Percentiles rank a stretch among this genome's conserved stretches.
Conservation (phyloP, 2,888 invertebrate genomes). For the Drosophila birchii region DNA sequence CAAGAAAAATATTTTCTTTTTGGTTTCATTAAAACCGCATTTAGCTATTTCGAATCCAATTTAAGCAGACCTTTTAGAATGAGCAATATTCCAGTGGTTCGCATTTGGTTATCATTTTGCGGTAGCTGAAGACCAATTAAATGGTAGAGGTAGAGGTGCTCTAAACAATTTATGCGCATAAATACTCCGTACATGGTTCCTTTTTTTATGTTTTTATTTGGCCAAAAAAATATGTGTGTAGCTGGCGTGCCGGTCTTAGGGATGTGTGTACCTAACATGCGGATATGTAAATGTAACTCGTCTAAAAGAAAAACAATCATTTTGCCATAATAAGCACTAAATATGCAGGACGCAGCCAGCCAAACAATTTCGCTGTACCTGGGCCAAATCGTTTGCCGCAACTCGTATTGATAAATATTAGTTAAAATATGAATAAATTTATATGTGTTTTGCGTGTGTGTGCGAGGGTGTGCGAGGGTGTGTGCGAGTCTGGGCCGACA, state of each 20-base stretch:
- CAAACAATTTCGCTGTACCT: constrained; percentile 47
- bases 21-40: neutral
- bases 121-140: constrained; percentile 21
- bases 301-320: constrained; percentile 74
- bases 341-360: constrained; percentile 64
- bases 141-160: constrained; percentile 2
- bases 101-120: constrained; percentile 11
- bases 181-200: neutral
- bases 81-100: neutral
- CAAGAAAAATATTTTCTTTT: no score
- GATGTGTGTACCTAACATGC: constrained; percentile 18
- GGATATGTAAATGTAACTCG: constrained; percentile 62
- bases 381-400: constrained; percentile 26
- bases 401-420: constrained; percentile 73
- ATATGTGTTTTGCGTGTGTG: constrained; percentile 26
- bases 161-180: constrained; percentile 47
- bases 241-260: constrained; percentile 7
- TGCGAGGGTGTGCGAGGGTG: constrained; percentile 23
- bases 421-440: constrained; percentile 77
- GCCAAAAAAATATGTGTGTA: constrained; percentile 1
- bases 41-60: neutral
- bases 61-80: neutral
- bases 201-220: constrained; percentile 22
- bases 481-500: constrained; percentile 42
- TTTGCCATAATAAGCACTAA: constrained; percentile 77